phyloP scores from a whole-genome alignment of 2,797 vertebrate genomes.

The Spheniscus humboldti region DNA sequence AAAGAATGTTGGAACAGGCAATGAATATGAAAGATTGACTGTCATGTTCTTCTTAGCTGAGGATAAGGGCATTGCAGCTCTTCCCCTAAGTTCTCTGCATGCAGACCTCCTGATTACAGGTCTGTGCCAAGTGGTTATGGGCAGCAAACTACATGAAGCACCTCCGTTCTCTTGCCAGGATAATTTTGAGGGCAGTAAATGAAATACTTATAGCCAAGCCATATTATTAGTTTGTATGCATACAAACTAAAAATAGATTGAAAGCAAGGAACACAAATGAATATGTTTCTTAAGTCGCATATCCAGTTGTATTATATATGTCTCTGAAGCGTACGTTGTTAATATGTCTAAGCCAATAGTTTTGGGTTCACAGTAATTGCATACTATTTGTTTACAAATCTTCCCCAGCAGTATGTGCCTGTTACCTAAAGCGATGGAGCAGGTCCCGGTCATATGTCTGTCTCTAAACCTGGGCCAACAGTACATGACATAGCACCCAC shows the following conservation, averaged over 20 bases:
- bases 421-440: slow-evolving; percentile 97
- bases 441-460: slow-evolving; percentile 95
- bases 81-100: background rate
- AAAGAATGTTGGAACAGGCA: background rate
- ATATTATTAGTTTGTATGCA: background rate
- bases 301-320: background rate
- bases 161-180: background rate
- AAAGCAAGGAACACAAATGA: background rate
- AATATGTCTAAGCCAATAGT: slow-evolving; percentile 79
- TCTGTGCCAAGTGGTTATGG: background rate
- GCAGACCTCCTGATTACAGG: background rate
- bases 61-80: background rate
- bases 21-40: background rate
- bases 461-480: slow-evolving; percentile 85
- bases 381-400: slow-evolving; percentile 74
- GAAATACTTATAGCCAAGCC: slow-evolving; percentile 24
- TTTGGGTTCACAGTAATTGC: slow-evolving; percentile 91
- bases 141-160: background rate
- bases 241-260: background rate
- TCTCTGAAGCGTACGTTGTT: slow-evolving; percentile 5
- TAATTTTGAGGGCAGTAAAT: slow-evolving; percentile 32
- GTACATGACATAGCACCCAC: slow-evolving; percentile 87
- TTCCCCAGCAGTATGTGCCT: slow-evolving; percentile 92
- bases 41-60: background rate
- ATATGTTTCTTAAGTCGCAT: background rate